A percentile compares a stretch with the other conserved stretches of the same genome.
phyloP scores from a whole-genome alignment of 2,888 invertebrate species.

The Aleiodes leptofemur region DNA sequence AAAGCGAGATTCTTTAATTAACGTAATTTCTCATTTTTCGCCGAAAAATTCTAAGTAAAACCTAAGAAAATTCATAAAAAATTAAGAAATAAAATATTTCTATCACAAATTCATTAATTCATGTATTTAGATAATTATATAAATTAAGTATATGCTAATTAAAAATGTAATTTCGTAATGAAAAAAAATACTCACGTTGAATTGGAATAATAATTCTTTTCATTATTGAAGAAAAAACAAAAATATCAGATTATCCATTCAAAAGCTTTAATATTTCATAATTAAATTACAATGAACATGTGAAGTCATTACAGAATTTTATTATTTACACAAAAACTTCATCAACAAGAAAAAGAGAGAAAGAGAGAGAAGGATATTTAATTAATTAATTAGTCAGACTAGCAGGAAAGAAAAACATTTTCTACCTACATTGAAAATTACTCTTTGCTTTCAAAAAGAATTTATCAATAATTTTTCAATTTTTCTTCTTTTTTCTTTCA shows the following conservation, averaged over 20 bases:
- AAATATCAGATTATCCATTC: conserved; percentile 62
- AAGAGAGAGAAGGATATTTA: conserved; percentile 2
- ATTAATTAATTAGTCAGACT: conserved; percentile 29
- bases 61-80: not conserved
- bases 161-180: conserved; percentile 36
- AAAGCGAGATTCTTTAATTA: not conserved
- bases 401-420: conserved; percentile 24
- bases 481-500: conserved; percentile 55
- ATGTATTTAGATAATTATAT: not conserved
- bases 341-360: not conserved
- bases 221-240: not conserved
- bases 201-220: not conserved
- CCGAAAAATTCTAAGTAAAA: not conserved
- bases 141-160: conserved; percentile 2
- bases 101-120: not conserved
- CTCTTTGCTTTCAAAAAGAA: conserved; percentile 31
- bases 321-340: conserved; percentile 39
- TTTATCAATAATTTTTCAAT: conserved; percentile 60
- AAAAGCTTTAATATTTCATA: conserved; percentile 71
- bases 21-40: conserved; percentile 9
- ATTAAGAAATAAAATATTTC: conserved; percentile 8
- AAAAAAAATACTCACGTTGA: conserved; percentile 8
- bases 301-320: conserved; percentile 66
- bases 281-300: conserved; percentile 70
- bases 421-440: conserved; percentile 4